Evolutionary conservation across 1,140 invertebrate genomes (phyloP).

Genomic region (Papilio aristodemus): DNA sequence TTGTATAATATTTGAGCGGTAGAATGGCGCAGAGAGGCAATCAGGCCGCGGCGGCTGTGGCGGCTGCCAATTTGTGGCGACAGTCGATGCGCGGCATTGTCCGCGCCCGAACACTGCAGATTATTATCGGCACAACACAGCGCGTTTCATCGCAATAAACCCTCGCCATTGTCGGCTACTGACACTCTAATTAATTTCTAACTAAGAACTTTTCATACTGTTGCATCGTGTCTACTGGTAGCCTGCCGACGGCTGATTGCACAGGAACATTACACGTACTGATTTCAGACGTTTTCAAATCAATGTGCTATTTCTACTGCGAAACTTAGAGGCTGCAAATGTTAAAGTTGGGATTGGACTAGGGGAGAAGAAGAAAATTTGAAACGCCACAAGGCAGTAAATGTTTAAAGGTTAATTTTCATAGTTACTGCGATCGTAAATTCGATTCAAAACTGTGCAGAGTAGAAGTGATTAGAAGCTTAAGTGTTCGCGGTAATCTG

Average conservation of each 20-base stretch:
- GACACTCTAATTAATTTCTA: constrained; percentile 26
- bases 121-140: constrained; percentile 19
- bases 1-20: constrained; percentile 31
- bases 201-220: neutral
- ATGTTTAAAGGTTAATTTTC: no score
- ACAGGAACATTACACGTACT: no score
- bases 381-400: no score
- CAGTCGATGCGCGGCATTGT: constrained; percentile 36
- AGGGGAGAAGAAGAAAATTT: no score
- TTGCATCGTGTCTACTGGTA: neutral
- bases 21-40: constrained; percentile 30
- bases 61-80: constrained; percentile 37
- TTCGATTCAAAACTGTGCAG: no score
- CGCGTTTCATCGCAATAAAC: constrained; percentile 19
- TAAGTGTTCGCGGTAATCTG: no score
- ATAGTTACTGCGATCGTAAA: no score
- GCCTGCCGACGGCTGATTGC: neutral
- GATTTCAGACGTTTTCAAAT: no score
- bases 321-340: no score
- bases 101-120: constrained; percentile 14
- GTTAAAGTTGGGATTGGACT: no score
- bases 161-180: neutral
- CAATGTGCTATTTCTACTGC: no score
- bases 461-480: no score
- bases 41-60: constrained; percentile 31